Conservation (phyloP, 2,888 invertebrate genomes). For the Noctua fimbriata region DNA sequence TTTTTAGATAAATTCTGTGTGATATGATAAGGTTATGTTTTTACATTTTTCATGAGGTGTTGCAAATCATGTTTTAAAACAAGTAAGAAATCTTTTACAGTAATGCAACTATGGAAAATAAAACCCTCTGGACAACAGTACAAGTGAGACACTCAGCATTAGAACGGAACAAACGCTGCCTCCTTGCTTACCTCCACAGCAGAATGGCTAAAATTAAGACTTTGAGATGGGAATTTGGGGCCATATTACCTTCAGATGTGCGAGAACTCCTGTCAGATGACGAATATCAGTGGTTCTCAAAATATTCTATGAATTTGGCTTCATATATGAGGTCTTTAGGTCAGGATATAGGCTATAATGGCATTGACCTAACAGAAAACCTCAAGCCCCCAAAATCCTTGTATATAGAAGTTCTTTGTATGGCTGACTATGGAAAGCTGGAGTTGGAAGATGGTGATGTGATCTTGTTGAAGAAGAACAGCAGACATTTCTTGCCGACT, state of each 20-base stretch:
- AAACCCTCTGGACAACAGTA: conserved; percentile 93
- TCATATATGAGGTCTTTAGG: conserved; percentile 97
- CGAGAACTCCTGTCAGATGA: conserved; percentile 94
- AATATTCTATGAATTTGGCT: conserved; percentile 96
- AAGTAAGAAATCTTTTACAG: conserved; percentile 73
- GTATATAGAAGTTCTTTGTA: conserved; percentile 97
- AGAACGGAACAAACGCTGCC: conserved; percentile 96
- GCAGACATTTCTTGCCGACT: conserved; percentile 96
- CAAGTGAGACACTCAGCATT: conserved; percentile 96
- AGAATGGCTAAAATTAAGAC: conserved; percentile 95
- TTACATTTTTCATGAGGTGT: not conserved
- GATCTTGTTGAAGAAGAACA: conserved; percentile 96
- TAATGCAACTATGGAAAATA: conserved; percentile 90
- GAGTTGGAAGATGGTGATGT: conserved; percentile 98
- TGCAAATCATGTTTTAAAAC: not conserved
- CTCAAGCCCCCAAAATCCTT: conserved; percentile 97
- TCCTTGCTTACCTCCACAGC: conserved; percentile 95
- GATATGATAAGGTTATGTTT: conserved; percentile 3
- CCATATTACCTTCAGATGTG: conserved; percentile 96
- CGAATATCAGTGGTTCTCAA: conserved; percentile 96
- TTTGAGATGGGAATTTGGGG: conserved; percentile 99
- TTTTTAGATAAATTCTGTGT: not conserved
- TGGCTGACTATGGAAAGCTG: conserved; percentile 97
- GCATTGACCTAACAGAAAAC: conserved; percentile 96
- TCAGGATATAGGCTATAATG: conserved; percentile 92